Evolutionary conservation across 2,797 vertebrate genomes (phyloP).

Genomic region (Gadopsis bispinosus): DNA sequence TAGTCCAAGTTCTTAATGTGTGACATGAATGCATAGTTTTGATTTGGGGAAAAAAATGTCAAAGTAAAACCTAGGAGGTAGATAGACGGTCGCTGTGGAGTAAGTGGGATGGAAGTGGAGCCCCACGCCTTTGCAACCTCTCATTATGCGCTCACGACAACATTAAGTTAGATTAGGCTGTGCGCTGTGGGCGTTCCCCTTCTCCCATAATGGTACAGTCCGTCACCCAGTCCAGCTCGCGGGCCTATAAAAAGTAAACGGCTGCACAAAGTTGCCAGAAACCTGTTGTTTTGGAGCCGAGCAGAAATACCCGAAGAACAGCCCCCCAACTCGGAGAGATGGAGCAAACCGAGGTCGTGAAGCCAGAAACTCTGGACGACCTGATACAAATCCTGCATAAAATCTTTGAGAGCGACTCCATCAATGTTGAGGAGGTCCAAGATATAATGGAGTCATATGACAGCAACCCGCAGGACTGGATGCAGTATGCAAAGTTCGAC

Average conservation of each 20-base stretch:
- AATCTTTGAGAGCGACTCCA: slow-evolving; percentile 87
- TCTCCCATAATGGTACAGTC: slow-evolving; percentile 78
- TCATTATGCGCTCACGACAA: background rate
- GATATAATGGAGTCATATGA: slow-evolving; percentile 92
- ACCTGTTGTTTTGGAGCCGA: background rate
- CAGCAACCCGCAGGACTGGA: slow-evolving; percentile 92
- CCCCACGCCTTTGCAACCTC: background rate
- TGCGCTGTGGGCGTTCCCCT: slow-evolving; percentile 50
- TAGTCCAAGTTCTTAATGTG: slow-evolving; percentile 67
- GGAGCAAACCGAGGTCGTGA: slow-evolving; percentile 89
- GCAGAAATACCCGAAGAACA: too few relatives aligned
- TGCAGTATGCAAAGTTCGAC: slow-evolving; percentile 90
- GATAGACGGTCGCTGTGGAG: rapidly evolving
- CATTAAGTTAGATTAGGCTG: background rate
- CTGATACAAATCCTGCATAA: slow-evolving; percentile 88
- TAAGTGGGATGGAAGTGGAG: background rate
- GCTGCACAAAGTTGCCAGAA: slow-evolving; percentile 26
- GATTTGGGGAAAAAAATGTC: background rate
- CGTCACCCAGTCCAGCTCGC: slow-evolving; percentile 61
- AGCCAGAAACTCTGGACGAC: slow-evolving; percentile 88
- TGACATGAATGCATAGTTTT: background rate
- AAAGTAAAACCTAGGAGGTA: background rate
- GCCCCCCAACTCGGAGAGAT: slow-evolving; percentile 61
- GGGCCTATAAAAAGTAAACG: slow-evolving; percentile 70
- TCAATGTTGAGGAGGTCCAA: slow-evolving; percentile 93